phyloP scores from a whole-genome alignment of 2,888 invertebrate genomes.

The Ormia ochracea region DNA sequence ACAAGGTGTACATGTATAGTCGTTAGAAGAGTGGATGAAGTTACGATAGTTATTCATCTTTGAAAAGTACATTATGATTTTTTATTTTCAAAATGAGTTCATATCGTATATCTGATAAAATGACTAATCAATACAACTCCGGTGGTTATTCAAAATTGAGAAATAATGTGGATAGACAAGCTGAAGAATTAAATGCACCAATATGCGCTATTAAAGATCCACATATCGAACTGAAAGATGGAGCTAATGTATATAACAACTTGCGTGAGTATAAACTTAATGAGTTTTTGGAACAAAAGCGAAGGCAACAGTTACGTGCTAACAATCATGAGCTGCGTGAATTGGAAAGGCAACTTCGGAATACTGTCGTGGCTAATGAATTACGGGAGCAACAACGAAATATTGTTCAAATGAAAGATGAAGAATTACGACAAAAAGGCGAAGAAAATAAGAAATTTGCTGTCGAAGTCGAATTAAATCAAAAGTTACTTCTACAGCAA shows the following conservation, averaged over 20 bases:
- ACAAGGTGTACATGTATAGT: no score
- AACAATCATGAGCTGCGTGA: conserved; percentile 62
- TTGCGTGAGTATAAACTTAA: conserved; percentile 52
- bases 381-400: conserved; percentile 54
- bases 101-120: no score
- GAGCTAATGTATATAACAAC: conserved; percentile 57
- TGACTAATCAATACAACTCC: no score
- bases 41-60: no score
- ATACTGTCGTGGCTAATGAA: conserved; percentile 58
- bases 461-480: conserved; percentile 30
- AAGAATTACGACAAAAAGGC: conserved; percentile 31
- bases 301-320: conserved; percentile 62
- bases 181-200: neutral
- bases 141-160: no score
- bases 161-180: neutral
- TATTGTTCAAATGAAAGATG: conserved; percentile 25
- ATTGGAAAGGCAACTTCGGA: conserved; percentile 59
- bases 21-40: no score
- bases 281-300: conserved; percentile 53
- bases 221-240: conserved; percentile 21
- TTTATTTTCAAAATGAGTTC: no score
- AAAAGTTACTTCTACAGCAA: conserved; percentile 28
- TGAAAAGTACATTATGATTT: no score
- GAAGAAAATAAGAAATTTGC: conserved; percentile 52
- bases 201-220: neutral